These are phyloP conservation scores for Polydrusus tereticollis DNA, from an alignment of 2,888 invertebrate genomes.

Conservation along the genomic window DNA sequence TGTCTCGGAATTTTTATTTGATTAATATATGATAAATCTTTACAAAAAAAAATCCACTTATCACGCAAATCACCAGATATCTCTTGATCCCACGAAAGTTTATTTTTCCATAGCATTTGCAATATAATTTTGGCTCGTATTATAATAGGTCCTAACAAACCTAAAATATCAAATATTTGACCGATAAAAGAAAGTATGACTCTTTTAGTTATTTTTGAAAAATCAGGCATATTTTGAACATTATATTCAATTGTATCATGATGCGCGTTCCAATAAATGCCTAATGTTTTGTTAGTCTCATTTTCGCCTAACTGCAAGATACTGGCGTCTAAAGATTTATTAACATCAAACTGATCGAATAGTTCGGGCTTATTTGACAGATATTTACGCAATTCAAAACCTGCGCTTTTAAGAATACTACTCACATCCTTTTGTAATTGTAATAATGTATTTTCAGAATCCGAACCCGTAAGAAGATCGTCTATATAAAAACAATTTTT, in stretches of 20 bases:
- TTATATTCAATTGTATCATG: conserved; percentile 34
- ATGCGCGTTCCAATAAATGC: conserved; percentile 31
- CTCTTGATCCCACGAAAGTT: conserved; percentile 15
- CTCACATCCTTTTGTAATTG: conserved; percentile 42
- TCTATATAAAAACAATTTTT: conserved; percentile 50
- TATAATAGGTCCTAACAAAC: conserved; percentile 8
- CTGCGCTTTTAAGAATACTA: conserved; percentile 30
- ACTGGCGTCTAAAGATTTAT: conserved; percentile 18
- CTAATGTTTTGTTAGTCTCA: conserved; percentile 43
- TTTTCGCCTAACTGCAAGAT: conserved; percentile 39
- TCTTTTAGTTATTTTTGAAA: conserved; percentile 7
- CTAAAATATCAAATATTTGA: conserved; percentile 13
- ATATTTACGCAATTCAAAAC: conserved; percentile 49
- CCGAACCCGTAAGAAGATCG: conserved; percentile 40
- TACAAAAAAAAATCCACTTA: conserved; percentile 13
- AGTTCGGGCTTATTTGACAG: conserved; percentile 24
- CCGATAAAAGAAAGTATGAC: conserved; percentile 14
- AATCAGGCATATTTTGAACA: conserved; percentile 7
- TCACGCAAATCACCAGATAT: neutral
- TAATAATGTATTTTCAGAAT: conserved; percentile 10
- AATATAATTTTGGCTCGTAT: conserved; percentile 24
- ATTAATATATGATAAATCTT: neutral
- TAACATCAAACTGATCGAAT: conserved; percentile 14
- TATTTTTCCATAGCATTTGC: conserved; percentile 30
- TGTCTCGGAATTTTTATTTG: conserved; percentile 4